phyloP scores from a whole-genome alignment of 2,113 vertebrate genomes.

The Penelope pileata region DNA sequence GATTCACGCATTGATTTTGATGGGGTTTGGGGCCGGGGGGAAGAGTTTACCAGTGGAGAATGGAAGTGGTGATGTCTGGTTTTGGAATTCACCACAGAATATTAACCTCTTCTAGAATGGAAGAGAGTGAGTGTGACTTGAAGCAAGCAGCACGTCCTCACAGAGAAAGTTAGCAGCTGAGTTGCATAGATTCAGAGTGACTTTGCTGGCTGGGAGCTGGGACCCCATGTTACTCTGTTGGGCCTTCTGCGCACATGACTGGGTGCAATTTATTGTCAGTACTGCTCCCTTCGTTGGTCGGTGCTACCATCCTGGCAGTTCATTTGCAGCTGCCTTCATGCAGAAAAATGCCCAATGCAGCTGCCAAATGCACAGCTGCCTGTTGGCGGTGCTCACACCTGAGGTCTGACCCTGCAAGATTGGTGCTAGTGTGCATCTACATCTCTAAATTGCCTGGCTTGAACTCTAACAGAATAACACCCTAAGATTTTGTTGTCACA shows the following conservation, averaged over 20 bases:
- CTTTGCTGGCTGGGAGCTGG: background rate
- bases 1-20: background rate
- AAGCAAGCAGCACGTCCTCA: background rate
- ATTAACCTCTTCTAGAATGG: background rate
- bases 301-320: background rate
- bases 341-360: accelerated
- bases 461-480: background rate
- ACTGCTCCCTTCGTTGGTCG: background rate
- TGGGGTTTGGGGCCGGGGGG: too few species aligned
- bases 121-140: background rate
- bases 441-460: background rate
- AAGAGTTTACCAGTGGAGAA: too few species aligned
- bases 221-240: accelerated
- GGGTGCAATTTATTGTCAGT: background rate
- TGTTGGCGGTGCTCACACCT: accelerated
- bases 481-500: background rate
- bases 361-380: accelerated
- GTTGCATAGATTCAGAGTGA: background rate
- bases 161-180: background rate
- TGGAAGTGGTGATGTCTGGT: background rate
- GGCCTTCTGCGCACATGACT: background rate
- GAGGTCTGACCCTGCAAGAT: background rate
- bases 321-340: background rate
- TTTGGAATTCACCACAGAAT: background rate
- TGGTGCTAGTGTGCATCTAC: background rate